Conservation (phyloP, 2,797 vertebrate species). For the Pangasius larnaudii region DNA sequence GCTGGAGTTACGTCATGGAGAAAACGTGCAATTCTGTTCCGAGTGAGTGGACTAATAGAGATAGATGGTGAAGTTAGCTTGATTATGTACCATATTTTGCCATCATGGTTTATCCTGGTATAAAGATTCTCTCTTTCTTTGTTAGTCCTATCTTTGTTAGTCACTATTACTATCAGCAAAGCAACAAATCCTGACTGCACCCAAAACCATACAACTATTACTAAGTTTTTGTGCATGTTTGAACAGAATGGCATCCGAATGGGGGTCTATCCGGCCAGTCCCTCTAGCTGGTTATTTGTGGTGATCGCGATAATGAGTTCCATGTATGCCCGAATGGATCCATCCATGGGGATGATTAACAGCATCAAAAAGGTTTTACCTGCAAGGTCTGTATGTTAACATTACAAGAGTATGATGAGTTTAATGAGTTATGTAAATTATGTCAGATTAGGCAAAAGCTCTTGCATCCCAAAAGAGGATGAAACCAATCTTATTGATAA, state of each 20-base stretch:
- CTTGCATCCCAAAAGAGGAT: not conserved
- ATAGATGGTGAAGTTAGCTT: too few relatives aligned
- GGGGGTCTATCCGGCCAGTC: slow-evolving; percentile 93
- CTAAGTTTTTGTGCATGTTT: slow-evolving; percentile 5
- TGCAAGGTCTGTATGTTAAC: slow-evolving; percentile 72
- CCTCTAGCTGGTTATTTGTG: slow-evolving; percentile 90
- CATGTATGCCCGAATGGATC: slow-evolving; percentile 82
- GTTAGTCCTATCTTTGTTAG: not conserved
- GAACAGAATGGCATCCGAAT: slow-evolving; percentile 87
- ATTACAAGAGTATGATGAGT: not conserved
- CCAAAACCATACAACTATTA: not conserved
- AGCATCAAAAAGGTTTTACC: slow-evolving; percentile 82
- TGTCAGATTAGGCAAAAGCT: not conserved
- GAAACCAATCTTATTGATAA: not conserved
- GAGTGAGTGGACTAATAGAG: slow-evolving; percentile 70
- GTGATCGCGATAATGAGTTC: slow-evolving; percentile 86
- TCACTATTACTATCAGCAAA: not conserved
- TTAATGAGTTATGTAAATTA: not conserved
- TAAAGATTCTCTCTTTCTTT: not conserved
- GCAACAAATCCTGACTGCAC: not conserved
- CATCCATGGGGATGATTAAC: slow-evolving; percentile 85
- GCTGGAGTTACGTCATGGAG: slow-evolving; percentile 87
- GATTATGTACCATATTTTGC: not conserved
- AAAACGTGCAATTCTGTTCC: slow-evolving; percentile 86
- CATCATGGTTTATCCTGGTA: not conserved